These are phyloP conservation scores for Ischnura elegans DNA, from an alignment of 2,888 invertebrate genomes.

Conservation along the genomic window DNA sequence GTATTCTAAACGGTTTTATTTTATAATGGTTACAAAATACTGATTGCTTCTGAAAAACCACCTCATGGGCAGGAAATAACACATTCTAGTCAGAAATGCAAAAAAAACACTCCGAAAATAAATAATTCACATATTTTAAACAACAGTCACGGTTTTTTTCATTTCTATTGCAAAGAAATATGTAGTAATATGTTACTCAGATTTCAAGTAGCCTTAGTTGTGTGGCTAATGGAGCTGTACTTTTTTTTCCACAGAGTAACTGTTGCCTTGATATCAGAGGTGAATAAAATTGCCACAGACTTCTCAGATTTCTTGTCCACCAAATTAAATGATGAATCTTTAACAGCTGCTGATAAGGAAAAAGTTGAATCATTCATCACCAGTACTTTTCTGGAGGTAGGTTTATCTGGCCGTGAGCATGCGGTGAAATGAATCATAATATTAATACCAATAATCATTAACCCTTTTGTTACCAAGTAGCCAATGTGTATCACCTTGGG, in stretches of 20 bases:
- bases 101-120: not conserved
- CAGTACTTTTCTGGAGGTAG: slow-evolving; percentile 90
- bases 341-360: slow-evolving; percentile 79
- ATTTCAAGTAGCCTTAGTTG: not conserved
- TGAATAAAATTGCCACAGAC: slow-evolving; percentile 84
- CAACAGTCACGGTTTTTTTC: not conserved
- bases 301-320: slow-evolving; percentile 82
- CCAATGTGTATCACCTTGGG: too few relatives aligned
- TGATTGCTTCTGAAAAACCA: not conserved
- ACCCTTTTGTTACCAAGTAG: not conserved
- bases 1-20: not conserved
- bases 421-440: not conserved
- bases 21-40: not conserved
- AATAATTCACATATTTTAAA: not conserved
- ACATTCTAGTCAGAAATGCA: not conserved
- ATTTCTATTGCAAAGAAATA: not conserved
- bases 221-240: not conserved
- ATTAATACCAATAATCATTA: not conserved
- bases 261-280: slow-evolving; percentile 83
- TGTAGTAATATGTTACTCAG: not conserved
- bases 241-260: slow-evolving; percentile 81
- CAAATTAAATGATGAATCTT: slow-evolving; percentile 77
- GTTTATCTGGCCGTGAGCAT: slow-evolving; percentile 69
- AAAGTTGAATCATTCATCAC: slow-evolving; percentile 85
- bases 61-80: not conserved